Percentiles rank a stretch among this genome's conserved stretches.
Conservation (phyloP, 2,113 vertebrate genomes). For the Orycteropus afer region DNA sequence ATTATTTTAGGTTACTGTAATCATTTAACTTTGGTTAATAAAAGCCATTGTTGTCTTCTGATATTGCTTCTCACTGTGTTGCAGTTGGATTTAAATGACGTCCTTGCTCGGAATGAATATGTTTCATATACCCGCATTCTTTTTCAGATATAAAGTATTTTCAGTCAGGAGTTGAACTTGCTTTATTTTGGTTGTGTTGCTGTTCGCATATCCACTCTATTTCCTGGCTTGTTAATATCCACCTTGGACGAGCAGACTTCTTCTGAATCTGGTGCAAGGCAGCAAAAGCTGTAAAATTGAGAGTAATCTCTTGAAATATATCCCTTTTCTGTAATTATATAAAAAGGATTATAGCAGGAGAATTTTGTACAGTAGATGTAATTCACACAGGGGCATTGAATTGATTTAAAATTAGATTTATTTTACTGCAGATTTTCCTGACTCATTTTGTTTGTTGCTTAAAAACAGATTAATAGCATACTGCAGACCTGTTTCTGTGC, state of each 20-base stretch:
- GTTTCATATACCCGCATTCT: no score
- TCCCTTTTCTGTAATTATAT: background rate
- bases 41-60: slow-evolving; percentile 25
- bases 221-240: slow-evolving; percentile 4
- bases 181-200: background rate
- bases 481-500: background rate
- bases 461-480: background rate
- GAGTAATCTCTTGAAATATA: background rate
- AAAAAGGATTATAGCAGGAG: slow-evolving; percentile 9
- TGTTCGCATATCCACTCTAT: background rate
- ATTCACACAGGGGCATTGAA: background rate
- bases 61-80: slow-evolving; percentile 24
- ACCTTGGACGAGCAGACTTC: background rate
- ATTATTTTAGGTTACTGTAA: slow-evolving; percentile 62
- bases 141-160: slow-evolving; percentile 66
- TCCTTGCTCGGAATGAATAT: background rate
- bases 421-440: slow-evolving; percentile 33
- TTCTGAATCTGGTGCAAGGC: background rate
- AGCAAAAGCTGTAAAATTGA: background rate
- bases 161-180: background rate
- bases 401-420: slow-evolving; percentile 31
- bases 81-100: slow-evolving; percentile 60
- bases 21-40: slow-evolving; percentile 61
- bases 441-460: background rate
- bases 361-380: slow-evolving; percentile 25